Evolutionary conservation across 2,888 invertebrate genomes (phyloP).

Genomic region (Caenorhabditis doughertyi): DNA sequence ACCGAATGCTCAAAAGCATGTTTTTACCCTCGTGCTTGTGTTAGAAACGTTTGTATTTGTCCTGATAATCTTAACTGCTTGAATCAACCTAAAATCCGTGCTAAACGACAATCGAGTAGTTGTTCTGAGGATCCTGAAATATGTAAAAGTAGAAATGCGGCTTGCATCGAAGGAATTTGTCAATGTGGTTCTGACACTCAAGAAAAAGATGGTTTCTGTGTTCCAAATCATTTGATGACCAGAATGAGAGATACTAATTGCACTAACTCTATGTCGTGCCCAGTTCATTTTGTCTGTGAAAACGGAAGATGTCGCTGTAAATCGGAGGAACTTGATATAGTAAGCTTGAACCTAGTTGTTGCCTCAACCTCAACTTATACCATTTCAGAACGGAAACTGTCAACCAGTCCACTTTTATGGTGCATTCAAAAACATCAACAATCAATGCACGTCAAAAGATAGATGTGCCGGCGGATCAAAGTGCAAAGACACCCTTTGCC

Average conservation of each 20-base stretch:
- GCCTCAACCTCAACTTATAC: too few species aligned
- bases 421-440: slow-evolving; percentile 73
- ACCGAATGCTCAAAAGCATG: slow-evolving; percentile 60
- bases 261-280: slow-evolving; percentile 36
- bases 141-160: slow-evolving; percentile 72
- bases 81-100: not conserved
- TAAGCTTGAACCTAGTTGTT: too few species aligned
- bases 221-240: not conserved
- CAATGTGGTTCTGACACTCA: slow-evolving; percentile 70
- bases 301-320: slow-evolving; percentile 67
- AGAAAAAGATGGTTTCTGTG: slow-evolving; percentile 55
- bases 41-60: slow-evolving; percentile 53
- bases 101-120: slow-evolving; percentile 27
- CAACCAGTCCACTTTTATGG: slow-evolving; percentile 41
- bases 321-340: slow-evolving; percentile 59
- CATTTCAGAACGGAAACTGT: slow-evolving; percentile 70
- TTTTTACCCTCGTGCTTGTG: slow-evolving; percentile 52
- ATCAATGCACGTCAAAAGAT: slow-evolving; percentile 72
- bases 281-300: slow-evolving; percentile 51
- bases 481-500: slow-evolving; percentile 76
- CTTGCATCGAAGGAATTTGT: slow-evolving; percentile 72
- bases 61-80: slow-evolving; percentile 54
- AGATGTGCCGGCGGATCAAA: slow-evolving; percentile 79
- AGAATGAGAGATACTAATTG: slow-evolving; percentile 24
- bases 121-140: slow-evolving; percentile 67